Conservation (phyloP, 2,797 vertebrate species). For the Sebastes umbrosus region DNA sequence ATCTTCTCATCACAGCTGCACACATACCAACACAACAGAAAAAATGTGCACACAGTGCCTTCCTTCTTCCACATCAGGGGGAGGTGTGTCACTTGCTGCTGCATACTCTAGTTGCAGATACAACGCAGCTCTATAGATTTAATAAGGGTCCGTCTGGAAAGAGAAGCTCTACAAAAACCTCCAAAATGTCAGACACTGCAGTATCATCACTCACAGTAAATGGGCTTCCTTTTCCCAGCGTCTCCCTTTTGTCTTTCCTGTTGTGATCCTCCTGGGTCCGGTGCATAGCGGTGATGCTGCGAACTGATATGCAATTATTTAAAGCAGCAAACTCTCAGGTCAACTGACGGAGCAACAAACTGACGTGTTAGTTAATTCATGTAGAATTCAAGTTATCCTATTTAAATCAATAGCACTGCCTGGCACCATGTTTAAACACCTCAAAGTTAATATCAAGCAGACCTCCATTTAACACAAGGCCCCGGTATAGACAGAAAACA, state of each 20-base stretch:
- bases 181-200: constrained; percentile 75
- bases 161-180: constrained; percentile 55
- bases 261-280: constrained; percentile 54
- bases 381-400: not conserved
- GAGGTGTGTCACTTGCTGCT: constrained; percentile 19
- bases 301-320: constrained; percentile 53
- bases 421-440: constrained; percentile 4
- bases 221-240: constrained; percentile 48
- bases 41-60: not conserved
- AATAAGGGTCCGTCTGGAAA: constrained; percentile 62
- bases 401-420: not conserved
- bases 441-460: constrained; percentile 38
- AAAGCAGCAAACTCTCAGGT: constrained; percentile 41
- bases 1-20: not conserved
- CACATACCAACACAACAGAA: not conserved
- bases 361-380: not conserved
- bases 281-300: constrained; percentile 37
- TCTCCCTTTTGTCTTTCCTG: constrained; percentile 50
- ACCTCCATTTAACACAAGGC: constrained; percentile 49
- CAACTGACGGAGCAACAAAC: not conserved
- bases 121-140: constrained; percentile 48
- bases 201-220: constrained; percentile 74
- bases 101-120: constrained; percentile 33
- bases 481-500: constrained; percentile 53
- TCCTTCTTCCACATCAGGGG: not conserved